phyloP scores from a whole-genome alignment of 2,113 vertebrate species.

The Pelobates fuscus region DNA sequence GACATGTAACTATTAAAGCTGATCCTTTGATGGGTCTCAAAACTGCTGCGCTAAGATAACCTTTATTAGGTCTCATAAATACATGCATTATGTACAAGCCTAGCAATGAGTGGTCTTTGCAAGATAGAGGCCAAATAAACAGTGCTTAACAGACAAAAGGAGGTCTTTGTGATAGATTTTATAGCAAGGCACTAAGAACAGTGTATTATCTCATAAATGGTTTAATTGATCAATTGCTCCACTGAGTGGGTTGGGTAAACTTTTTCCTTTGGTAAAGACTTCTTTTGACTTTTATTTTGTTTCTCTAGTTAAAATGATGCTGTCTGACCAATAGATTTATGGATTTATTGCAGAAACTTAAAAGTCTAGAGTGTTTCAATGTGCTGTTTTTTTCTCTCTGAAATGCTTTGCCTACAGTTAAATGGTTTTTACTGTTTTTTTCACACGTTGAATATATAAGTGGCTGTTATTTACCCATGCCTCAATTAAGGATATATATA shows the following conservation, averaged over 20 bases:
- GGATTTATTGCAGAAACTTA: no score
- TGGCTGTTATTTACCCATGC: no score
- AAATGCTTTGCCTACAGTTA: no score
- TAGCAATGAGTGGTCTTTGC: neutral
- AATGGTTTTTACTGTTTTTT: no score
- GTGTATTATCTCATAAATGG: neutral
- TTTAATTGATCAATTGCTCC: neutral
- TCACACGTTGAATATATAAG: no score
- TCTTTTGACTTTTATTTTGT: neutral
- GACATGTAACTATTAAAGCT: neutral
- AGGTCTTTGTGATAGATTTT: neutral
- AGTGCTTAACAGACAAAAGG: constrained; percentile 4
- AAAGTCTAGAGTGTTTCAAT: no score
- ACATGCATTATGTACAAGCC: neutral
- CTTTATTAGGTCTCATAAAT: constrained; percentile 2
- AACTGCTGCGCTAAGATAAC: constrained; percentile 11
- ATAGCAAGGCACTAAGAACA: neutral
- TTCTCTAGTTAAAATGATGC: neutral
- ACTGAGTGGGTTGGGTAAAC: neutral
- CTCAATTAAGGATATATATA: no score
- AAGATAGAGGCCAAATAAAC: constrained; percentile 10
- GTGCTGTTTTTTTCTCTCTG: no score
- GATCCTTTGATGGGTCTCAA: neutral
- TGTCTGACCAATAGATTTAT: no score
- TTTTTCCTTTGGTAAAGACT: neutral